A percentile compares a stretch with the other conserved stretches of the same genome.
phyloP scores from a whole-genome alignment of 1,140 invertebrate species.

The Acromyrmex charruanus region DNA sequence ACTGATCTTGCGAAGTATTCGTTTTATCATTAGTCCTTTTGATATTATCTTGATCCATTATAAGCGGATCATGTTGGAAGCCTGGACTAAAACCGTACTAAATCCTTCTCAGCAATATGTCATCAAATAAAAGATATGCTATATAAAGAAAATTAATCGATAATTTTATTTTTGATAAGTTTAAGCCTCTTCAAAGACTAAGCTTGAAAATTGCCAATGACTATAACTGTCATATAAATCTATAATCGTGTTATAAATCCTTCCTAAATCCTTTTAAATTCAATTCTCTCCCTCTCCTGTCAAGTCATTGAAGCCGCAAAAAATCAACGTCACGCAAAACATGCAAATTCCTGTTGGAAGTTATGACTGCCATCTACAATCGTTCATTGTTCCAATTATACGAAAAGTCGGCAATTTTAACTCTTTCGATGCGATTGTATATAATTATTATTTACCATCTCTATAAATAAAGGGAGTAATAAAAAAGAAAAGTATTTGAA shows the following conservation, averaged over 20 bases:
- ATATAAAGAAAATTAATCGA: constrained; percentile 21
- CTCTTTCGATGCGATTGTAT: neutral
- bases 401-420: neutral
- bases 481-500: neutral
- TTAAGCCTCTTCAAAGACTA: neutral
- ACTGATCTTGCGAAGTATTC: constrained; percentile 1
- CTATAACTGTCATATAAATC: constrained; percentile 9
- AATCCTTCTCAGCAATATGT: constrained; percentile 15
- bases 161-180: constrained; percentile 25
- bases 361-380: constrained; percentile 11
- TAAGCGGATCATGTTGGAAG: constrained; percentile 9
- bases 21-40: constrained; percentile 5
- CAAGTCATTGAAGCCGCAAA: constrained; percentile 29
- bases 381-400: constrained; percentile 2
- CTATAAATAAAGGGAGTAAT: neutral
- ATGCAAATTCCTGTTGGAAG: constrained; percentile 28
- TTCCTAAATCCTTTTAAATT: constrained; percentile 4
- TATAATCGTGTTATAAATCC: constrained; percentile 43
- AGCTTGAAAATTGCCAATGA: constrained; percentile 12
- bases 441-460: constrained; percentile 2
- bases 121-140: constrained; percentile 19
- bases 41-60: constrained; percentile 26
- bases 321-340: constrained; percentile 45
- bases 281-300: constrained; percentile 8
- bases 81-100: neutral